Evolutionary conservation across 2,888 invertebrate genomes (phyloP).

Genomic region (Microplitis deprimator): DNA sequence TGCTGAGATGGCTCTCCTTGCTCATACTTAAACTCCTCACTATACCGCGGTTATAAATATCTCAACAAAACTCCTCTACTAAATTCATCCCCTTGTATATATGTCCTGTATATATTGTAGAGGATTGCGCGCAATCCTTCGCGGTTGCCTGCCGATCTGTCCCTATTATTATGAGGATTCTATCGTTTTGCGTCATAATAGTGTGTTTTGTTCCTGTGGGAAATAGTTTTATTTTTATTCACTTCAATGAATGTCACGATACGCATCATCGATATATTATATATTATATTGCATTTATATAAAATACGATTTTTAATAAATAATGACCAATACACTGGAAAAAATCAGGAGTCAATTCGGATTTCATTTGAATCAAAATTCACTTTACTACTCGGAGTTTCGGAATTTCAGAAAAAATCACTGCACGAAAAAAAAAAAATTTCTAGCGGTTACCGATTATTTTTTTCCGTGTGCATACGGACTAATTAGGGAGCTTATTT

Average conservation of each 20-base stretch:
- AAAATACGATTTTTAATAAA: too few species aligned
- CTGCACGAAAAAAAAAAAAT: too few species aligned
- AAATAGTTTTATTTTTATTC: constrained; percentile 53
- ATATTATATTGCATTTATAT: not conserved
- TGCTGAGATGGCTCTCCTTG: constrained; percentile 6
- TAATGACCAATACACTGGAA: too few species aligned
- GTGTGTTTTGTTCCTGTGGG: constrained; percentile 60
- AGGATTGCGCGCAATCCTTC: constrained; percentile 24
- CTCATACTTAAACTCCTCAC: constrained; percentile 14
- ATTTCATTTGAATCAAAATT: too few species aligned
- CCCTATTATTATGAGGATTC: constrained; percentile 50
- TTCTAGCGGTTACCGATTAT: too few species aligned
- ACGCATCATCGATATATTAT: constrained; percentile 4
- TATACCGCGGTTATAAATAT: constrained; percentile 52
- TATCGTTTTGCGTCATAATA: constrained; percentile 58
- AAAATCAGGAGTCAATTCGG: too few species aligned
- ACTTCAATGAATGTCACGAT: constrained; percentile 28
- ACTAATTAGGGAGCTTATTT: too few species aligned
- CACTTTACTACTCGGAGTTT: too few species aligned
- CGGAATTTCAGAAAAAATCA: too few species aligned
- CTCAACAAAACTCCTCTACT: constrained; percentile 39
- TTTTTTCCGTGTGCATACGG: too few species aligned
- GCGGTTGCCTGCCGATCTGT: constrained; percentile 36
- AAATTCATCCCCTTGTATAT: constrained; percentile 43
- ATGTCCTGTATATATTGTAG: not conserved